Conservation (phyloP, 2,113 vertebrate genomes). For the Myiagra hebetior region DNA sequence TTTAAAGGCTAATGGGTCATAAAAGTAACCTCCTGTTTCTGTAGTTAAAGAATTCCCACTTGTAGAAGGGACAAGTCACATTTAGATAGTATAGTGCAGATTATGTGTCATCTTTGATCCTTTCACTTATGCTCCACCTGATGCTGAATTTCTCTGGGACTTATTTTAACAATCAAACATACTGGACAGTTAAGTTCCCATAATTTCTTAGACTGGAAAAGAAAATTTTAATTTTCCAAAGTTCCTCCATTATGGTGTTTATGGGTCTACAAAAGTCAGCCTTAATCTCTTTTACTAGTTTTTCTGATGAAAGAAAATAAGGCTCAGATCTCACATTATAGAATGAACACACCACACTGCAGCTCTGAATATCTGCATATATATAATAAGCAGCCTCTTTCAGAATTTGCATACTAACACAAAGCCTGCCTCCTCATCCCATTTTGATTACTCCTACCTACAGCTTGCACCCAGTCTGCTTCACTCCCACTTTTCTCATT, state of each 20-base stretch:
- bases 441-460: not conserved
- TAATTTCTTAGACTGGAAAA: not conserved
- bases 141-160: not conserved
- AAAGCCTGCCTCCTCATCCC: not conserved
- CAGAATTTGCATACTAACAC: conserved; percentile 18
- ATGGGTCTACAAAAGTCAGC: not conserved
- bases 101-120: not conserved
- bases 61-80: not conserved
- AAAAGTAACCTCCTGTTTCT: not conserved
- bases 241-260: not conserved
- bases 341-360: not conserved
- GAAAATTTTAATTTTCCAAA: not conserved
- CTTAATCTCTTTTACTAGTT: not conserved
- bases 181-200: not conserved
- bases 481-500: not conserved
- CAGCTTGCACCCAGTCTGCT: not conserved
- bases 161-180: not conserved
- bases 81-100: not conserved
- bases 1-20: not conserved
- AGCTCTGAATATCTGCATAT: not conserved
- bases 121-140: not conserved
- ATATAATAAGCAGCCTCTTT: not conserved
- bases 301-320: not conserved
- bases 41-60: not conserved
- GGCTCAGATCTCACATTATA: not conserved